These are phyloP conservation scores for Arvicanthis niloticus DNA, from an alignment of 2,113 vertebrate genomes.

Conservation along the genomic window DNA sequence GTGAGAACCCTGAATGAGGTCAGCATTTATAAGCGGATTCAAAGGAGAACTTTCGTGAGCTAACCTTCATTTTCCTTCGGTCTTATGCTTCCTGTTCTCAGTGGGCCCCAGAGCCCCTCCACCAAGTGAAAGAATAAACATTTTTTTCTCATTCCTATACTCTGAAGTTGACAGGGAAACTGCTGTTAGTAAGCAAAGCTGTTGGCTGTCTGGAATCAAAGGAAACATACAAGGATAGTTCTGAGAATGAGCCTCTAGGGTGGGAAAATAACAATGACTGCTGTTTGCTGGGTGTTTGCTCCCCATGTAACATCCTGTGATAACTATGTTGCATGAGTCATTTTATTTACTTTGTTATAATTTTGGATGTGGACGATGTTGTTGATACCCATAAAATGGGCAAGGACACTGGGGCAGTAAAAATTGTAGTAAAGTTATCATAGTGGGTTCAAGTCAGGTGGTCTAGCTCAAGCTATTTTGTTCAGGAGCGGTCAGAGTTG, in stretches of 20 bases:
- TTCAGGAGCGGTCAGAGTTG: not conserved
- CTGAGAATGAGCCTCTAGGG: constrained; percentile 3
- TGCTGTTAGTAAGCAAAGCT: not conserved
- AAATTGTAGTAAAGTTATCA: not conserved
- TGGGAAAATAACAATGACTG: not conserved
- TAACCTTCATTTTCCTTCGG: not conserved
- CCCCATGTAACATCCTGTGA: not conserved
- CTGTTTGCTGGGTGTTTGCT: not conserved
- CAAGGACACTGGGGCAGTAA: constrained; percentile 17
- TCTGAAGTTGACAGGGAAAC: not conserved
- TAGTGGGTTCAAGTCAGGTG: not conserved
- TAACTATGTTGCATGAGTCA: not conserved
- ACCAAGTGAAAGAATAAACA: not conserved
- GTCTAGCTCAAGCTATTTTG: not conserved
- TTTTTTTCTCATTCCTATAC: not conserved
- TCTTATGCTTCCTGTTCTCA: constrained; percentile 5
- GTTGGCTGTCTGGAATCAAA: not conserved
- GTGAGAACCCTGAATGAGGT: not conserved
- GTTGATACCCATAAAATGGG: not conserved
- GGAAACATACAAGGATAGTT: constrained; percentile 44
- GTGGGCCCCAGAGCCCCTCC: not conserved
- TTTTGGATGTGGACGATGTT: not conserved
- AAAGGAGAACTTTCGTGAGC: not conserved
- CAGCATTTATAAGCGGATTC: not conserved
- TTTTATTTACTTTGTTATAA: constrained; percentile 15